Evolutionary conservation across 2,888 invertebrate genomes (phyloP).

Genomic region (Drosophila niveifrons): DNA sequence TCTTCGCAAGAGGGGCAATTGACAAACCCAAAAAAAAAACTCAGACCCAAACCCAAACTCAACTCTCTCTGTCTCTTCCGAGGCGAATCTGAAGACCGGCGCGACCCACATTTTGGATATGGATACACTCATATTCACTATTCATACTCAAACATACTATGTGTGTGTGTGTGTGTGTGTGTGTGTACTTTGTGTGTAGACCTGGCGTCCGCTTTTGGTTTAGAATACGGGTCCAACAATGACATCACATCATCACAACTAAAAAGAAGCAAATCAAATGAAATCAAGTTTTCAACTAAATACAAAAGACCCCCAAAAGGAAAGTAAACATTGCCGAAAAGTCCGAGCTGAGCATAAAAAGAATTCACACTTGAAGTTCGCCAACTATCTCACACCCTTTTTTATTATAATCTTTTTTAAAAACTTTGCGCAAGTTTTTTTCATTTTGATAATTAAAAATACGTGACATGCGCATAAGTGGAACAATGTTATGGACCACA

Average conservation of each 20-base stretch:
- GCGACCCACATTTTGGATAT: constrained; percentile 67
- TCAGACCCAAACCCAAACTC: constrained; percentile 40
- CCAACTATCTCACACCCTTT: constrained; percentile 1
- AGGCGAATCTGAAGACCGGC: constrained; percentile 14
- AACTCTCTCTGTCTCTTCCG: constrained; percentile 45
- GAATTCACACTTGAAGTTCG: background rate
- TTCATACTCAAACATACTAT: background rate
- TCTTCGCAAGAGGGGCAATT: constrained; percentile 52
- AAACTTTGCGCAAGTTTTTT: background rate
- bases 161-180: constrained; percentile 1
- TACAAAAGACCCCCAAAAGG: constrained; percentile 16
- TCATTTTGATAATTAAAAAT: background rate
- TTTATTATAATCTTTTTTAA: background rate
- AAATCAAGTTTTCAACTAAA: constrained; percentile 52
- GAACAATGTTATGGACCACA: constrained; percentile 1
- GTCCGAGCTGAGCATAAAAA: background rate
- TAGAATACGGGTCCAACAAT: constrained; percentile 55
- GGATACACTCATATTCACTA: constrained; percentile 19
- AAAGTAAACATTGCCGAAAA: constrained; percentile 8
- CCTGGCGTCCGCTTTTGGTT: constrained; percentile 45
- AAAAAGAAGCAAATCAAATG: constrained; percentile 52
- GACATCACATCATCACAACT: constrained; percentile 63
- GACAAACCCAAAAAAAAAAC: constrained; percentile 55
- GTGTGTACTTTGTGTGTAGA: constrained; percentile 19
- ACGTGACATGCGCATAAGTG: constrained; percentile 6